Evolutionary conservation across 2,797 vertebrate species (phyloP).

Genomic region (Acipenser oxyrinchus): DNA sequence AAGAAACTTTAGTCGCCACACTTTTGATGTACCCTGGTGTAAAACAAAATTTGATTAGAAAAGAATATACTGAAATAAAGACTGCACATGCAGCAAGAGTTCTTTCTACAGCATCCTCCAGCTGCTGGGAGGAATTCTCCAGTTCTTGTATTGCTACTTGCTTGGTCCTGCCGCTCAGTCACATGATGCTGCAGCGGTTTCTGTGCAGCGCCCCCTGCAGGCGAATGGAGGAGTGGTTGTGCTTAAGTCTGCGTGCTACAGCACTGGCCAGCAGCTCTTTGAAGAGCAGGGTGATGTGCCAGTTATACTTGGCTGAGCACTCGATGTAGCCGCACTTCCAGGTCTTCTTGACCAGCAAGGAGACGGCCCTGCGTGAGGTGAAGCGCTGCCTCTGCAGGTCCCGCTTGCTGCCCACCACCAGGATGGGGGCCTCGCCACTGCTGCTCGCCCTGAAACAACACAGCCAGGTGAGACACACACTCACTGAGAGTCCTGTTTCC

Average conservation of each 20-base stretch:
- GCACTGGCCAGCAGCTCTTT: slow-evolving; percentile 79
- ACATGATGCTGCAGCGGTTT: slow-evolving; percentile 81
- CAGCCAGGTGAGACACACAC: neutral
- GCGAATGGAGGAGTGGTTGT: slow-evolving; percentile 71
- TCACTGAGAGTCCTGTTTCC: neutral
- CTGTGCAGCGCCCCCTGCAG: slow-evolving; percentile 83
- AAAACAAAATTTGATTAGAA: too few species aligned
- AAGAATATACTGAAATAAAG: too few species aligned
- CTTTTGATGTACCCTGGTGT: too few species aligned
- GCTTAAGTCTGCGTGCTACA: slow-evolving; percentile 60
- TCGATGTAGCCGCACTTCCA: slow-evolving; percentile 89
- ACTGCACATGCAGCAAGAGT: too few species aligned
- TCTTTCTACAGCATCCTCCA: too few species aligned
- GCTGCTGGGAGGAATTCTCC: too few species aligned
- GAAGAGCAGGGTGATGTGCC: slow-evolving; percentile 82
- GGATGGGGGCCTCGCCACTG: slow-evolving; percentile 70
- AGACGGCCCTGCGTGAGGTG: slow-evolving; percentile 70
- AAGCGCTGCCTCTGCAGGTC: slow-evolving; percentile 80
- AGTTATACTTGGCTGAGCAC: slow-evolving; percentile 83
- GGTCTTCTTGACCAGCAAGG: slow-evolving; percentile 77
- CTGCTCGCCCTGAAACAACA: slow-evolving; percentile 59
- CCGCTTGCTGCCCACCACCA: slow-evolving; percentile 83
- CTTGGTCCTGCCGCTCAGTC: slow-evolving; percentile 30
- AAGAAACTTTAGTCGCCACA: too few species aligned
- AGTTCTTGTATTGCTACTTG: too few species aligned